A percentile compares a stretch with the other conserved stretches of the same genome.
phyloP scores from a whole-genome alignment of 2,797 vertebrate species.

The Sebastes paucispinis region DNA sequence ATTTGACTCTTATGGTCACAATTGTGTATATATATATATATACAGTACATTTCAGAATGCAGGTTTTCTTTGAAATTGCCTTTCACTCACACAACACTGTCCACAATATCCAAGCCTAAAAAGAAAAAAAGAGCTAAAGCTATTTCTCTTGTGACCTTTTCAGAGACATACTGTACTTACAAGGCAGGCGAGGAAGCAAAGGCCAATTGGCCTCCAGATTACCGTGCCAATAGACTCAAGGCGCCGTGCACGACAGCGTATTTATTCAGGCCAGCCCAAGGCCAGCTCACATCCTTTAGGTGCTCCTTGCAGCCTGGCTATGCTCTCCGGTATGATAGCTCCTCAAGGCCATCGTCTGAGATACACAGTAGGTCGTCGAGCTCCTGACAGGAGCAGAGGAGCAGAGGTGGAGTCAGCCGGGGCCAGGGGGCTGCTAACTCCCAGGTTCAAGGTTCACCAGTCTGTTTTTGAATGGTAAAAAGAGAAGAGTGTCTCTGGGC shows the following conservation, averaged over 20 bases:
- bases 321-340: slow-evolving; percentile 32
- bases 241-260: slow-evolving; percentile 47
- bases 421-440: slow-evolving; percentile 13
- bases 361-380: slow-evolving; percentile 24
- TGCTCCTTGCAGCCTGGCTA: slow-evolving; percentile 29
- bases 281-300: slow-evolving; percentile 57
- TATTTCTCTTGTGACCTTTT: slow-evolving; percentile 56
- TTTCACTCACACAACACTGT: slow-evolving; percentile 1
- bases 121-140: not conserved
- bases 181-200: slow-evolving; percentile 28
- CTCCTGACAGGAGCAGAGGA: slow-evolving; percentile 6
- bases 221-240: slow-evolving; percentile 20
- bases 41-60: not conserved
- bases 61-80: not conserved
- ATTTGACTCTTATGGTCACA: not conserved
- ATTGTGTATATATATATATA: not conserved
- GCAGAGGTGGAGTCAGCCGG: slow-evolving; percentile 12
- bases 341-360: slow-evolving; percentile 37
- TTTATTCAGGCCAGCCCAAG: slow-evolving; percentile 64
- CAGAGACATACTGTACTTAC: slow-evolving; percentile 39
- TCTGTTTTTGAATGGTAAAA: slow-evolving; percentile 29
- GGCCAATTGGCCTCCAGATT: slow-evolving; percentile 50
- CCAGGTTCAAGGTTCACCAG: slow-evolving; percentile 28
- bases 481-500: not conserved
- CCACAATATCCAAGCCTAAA: slow-evolving; percentile 3